These are phyloP conservation scores for Odontothrips loti DNA, from an alignment of 2,888 invertebrate species.

Conservation along the genomic window DNA sequence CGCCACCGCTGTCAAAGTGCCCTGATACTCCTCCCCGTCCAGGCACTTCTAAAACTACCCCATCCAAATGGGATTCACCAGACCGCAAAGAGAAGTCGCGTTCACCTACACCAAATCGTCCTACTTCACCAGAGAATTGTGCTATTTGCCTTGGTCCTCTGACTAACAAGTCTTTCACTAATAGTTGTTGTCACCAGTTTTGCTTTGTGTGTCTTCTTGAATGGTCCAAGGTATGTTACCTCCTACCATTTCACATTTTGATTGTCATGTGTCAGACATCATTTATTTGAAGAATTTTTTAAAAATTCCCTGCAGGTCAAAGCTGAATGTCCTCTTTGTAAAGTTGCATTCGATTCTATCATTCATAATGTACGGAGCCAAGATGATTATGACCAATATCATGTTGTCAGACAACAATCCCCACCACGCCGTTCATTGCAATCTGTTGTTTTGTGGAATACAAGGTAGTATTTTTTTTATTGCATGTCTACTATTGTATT, in stretches of 20 bases:
- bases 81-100: neutral
- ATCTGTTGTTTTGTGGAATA: neutral
- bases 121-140: constrained; percentile 75
- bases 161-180: constrained; percentile 84
- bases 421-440: neutral
- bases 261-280: neutral
- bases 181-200: constrained; percentile 89
- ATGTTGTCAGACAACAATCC: constrained; percentile 42
- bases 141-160: constrained; percentile 86
- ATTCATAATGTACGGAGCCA: constrained; percentile 87
- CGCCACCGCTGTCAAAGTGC: neutral
- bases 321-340: constrained; percentile 90
- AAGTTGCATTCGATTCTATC: constrained; percentile 84
- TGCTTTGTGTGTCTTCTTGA: constrained; percentile 88
- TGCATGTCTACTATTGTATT: neutral
- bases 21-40: neutral
- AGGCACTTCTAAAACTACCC: neutral
- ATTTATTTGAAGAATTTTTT: constrained; percentile 26
- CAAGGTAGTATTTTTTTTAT: constrained; percentile 22
- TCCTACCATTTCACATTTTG: neutral
- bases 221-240: constrained; percentile 74
- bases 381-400: constrained; percentile 82
- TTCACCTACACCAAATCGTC: constrained; percentile 44
- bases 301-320: constrained; percentile 62
- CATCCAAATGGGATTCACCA: neutral